These are phyloP conservation scores for Micropoecilia bifurca DNA, from an alignment of 2,797 vertebrate genomes.

Conservation along the genomic window DNA sequence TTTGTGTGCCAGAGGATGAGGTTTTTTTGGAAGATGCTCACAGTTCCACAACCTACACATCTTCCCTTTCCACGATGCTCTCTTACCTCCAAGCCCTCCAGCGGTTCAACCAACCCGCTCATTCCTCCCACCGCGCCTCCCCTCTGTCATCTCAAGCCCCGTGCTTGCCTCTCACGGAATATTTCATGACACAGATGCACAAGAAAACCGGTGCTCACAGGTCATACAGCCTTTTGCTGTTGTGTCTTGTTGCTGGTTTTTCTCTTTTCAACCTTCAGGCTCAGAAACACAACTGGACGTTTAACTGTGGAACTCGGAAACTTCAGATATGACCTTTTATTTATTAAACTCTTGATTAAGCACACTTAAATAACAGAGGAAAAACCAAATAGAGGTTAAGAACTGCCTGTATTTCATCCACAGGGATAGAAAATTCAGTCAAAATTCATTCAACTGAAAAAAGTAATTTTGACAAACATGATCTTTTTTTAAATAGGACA, in stretches of 20 bases:
- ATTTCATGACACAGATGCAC: constrained; percentile 40
- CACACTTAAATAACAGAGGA: background rate
- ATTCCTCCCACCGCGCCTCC: constrained; percentile 23
- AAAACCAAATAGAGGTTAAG: constrained; percentile 4
- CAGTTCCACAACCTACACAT: constrained; percentile 44
- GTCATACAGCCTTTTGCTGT: constrained; percentile 14
- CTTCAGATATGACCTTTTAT: background rate
- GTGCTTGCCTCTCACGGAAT: constrained; percentile 44
- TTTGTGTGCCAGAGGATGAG: constrained; percentile 44
- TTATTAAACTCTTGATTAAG: constrained; percentile 8
- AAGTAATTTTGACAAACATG: background rate
- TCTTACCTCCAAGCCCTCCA: constrained; percentile 34
- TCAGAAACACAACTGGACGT: constrained; percentile 12
- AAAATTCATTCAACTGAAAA: background rate
- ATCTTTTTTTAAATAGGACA: constrained; percentile 5
- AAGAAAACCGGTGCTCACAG: constrained; percentile 34
- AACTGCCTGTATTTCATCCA: background rate
- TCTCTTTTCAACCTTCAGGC: background rate
- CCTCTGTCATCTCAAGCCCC: constrained; percentile 39
- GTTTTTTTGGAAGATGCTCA: constrained; percentile 42
- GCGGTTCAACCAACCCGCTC: constrained; percentile 33
- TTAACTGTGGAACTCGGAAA: constrained; percentile 12
- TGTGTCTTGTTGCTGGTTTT: background rate
- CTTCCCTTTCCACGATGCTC: constrained; percentile 27
- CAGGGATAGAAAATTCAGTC: constrained; percentile 7